Evolutionary conservation across 2,113 vertebrate genomes (phyloP), one percentile per base, ranked within the genome.

Genomic region (Craseonycteris thonglongyai): DNA sequence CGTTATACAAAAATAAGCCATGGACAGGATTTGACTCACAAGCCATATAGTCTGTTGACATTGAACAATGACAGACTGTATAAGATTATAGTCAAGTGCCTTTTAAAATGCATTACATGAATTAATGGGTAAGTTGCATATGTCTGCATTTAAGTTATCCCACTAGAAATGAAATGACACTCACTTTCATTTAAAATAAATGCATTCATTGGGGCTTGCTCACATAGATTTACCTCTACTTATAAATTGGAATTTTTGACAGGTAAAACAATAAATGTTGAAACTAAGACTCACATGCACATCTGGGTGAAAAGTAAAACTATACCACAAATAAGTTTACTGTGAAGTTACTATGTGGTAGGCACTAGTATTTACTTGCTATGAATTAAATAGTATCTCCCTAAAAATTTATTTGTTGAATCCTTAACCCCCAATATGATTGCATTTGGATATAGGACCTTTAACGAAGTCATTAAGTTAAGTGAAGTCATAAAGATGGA

Each of bases 161-260:
- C 8, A 22, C 28, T 82, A 58, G 30, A 45, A 91, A 24, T 2
- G 15, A 76, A 95, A 83, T 8, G 10, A 35, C 10, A n/a, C 4
- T 65, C 21, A 9, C 42, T 72, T 26, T 88, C 22, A 21, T 59
- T 93, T 82, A 65, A 66, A 54, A 79, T 87, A 88, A 56, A 30
- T 61, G 8, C 13, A 26, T 8, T 84, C 26, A 18, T 42, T 87
- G 69, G n/a, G n/a, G 38, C 83, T 88, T 79, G 26, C 45, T 89
- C 15, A 38, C 33, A 21, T 54, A 88, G 54, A 30, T 40, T 59
- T 93, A 74, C 47, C 19, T 83, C n/a, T 93, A 18, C 45, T 68
- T 87, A 65, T 24, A 69, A 93, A 91, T 22, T 47, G 81, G 71
- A 69, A 76, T 88, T 84, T 95, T 91, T 92, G 42, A 8, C 19